Evolutionary conservation across 2,888 invertebrate genomes (phyloP), one percentile per base, ranked within the genome.

Genomic region (Macrosiphum euphorbiae): DNA sequence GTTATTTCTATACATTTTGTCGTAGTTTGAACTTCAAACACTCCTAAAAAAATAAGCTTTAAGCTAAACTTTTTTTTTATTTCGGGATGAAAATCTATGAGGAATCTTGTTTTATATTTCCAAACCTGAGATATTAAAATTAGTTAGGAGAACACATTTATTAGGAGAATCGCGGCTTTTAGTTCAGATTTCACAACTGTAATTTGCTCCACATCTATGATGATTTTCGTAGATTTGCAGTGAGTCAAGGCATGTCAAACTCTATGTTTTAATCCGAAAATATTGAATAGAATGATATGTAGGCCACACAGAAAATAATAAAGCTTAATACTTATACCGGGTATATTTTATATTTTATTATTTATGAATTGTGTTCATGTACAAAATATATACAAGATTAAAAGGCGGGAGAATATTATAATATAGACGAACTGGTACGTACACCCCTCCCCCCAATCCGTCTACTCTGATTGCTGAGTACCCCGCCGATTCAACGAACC

Each of bases 401-500:
- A 89, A 89, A 89, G 89, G 61, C 61, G 13, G 61, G 58, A 58
- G 24, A 58, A 58, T 58, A 58, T 47, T 47, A 47, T 58, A 58
- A 11, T 58, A 58, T 61, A n/a, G 61, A 47, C 61, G 89, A 67
- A 89, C 89, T n/a, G 47, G 89, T 89, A 47, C 20, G 41, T 35
- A n/a, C 20, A 0, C n/a, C 16, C 28, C 7, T 4, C 44, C 44
- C 44, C 44, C 44, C 44, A 44, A 44, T 20, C 50, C 78, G 28
- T 90, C 28, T 35, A 26, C 28, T 55, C 26, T 78, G 55, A 85
- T 26, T 10, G 55, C 58, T 28, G 55, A 55, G 55, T 55, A 61
- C 44, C 58, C 86, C 35, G 86, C 11, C 85, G 47, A 47, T 86
- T 91, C 91, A 91, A 91, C 91, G 86, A 61, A 91, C 91, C 91